phyloP scores from a whole-genome alignment of 2,113 vertebrate genomes.

The Atractosteus spatula region DNA sequence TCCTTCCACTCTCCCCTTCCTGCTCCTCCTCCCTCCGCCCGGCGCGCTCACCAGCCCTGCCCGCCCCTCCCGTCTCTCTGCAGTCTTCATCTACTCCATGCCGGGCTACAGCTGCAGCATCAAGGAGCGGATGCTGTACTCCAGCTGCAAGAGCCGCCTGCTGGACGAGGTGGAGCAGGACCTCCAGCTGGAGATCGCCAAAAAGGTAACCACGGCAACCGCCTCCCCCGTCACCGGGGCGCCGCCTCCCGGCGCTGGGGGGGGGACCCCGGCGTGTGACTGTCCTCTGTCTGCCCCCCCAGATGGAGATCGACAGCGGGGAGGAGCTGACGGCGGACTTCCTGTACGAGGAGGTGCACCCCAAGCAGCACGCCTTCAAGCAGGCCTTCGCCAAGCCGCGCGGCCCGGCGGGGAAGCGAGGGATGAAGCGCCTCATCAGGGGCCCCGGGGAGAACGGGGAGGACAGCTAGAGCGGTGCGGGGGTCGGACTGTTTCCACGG shows the following conservation, averaged over 20 bases:
- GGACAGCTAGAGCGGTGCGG: constrained; percentile 72
- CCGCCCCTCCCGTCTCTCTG: constrained; percentile 1
- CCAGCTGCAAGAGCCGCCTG: constrained; percentile 95
- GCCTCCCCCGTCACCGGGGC: too few relatives aligned
- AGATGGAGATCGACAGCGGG: constrained; percentile 94
- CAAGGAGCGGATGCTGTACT: constrained; percentile 96
- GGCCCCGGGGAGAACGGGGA: constrained; percentile 85
- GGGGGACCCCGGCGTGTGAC: background rate
- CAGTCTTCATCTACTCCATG: constrained; percentile 99
- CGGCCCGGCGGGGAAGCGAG: constrained; percentile 90
- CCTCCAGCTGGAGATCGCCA: constrained; percentile 86
- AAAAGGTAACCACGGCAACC: constrained; percentile 73
- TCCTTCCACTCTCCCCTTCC: background rate
- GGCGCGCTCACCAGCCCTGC: background rate
- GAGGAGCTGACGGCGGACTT: constrained; percentile 88
- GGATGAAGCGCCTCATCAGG: constrained; percentile 92
- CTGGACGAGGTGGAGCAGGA: constrained; percentile 90
- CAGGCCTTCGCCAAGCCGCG: constrained; percentile 93
- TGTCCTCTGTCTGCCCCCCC: background rate
- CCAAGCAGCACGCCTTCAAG: constrained; percentile 90
- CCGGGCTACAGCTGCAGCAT: constrained; percentile 96
- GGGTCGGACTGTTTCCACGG: constrained; percentile 10
- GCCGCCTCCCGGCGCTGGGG: too few relatives aligned
- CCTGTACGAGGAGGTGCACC: constrained; percentile 94
- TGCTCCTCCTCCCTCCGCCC: background rate